These are phyloP conservation scores for Suillia variegata DNA, from an alignment of 2,888 invertebrate species.

Conservation along the genomic window DNA sequence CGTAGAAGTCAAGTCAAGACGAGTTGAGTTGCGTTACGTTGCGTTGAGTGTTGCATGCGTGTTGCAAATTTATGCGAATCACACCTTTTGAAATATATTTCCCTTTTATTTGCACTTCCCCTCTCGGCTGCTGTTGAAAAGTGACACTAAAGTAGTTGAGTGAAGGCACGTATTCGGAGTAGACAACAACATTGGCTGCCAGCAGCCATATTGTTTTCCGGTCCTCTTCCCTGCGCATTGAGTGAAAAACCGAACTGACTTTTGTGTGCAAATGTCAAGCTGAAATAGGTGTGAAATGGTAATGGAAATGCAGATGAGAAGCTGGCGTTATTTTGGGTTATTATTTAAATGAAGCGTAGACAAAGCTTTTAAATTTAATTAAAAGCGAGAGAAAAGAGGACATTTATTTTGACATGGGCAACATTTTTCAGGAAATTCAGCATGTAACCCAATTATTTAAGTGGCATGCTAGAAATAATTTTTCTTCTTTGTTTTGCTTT, in stretches of 20 bases:
- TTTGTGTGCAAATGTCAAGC: neutral
- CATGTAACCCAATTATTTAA: too few species aligned
- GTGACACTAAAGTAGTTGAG: neutral
- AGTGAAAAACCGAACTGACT: too few species aligned
- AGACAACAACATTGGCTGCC: too few species aligned
- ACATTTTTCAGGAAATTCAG: too few species aligned
- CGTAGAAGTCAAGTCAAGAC: too few species aligned
- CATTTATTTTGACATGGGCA: too few species aligned
- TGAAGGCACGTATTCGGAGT: neutral
- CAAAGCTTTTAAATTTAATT: neutral
- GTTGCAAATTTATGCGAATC: slow-evolving; percentile 22
- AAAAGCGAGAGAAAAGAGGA: neutral
- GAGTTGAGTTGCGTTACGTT: neutral
- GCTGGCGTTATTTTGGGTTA: neutral
- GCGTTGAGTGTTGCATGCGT: neutral
- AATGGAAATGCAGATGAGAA: too few species aligned
- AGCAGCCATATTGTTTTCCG: too few species aligned
- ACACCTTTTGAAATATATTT: slow-evolving; percentile 14
- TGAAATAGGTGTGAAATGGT: neutral
- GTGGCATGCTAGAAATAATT: too few species aligned
- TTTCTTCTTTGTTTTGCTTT: too few species aligned
- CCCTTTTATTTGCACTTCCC: neutral
- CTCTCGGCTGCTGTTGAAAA: neutral
- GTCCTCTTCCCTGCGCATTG: too few species aligned
- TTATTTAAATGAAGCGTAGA: too few species aligned